Evolutionary conservation across 2,797 vertebrate genomes (phyloP), one percentile per base, ranked within the genome.

Genomic region (Oophaga sylvatica): DNA sequence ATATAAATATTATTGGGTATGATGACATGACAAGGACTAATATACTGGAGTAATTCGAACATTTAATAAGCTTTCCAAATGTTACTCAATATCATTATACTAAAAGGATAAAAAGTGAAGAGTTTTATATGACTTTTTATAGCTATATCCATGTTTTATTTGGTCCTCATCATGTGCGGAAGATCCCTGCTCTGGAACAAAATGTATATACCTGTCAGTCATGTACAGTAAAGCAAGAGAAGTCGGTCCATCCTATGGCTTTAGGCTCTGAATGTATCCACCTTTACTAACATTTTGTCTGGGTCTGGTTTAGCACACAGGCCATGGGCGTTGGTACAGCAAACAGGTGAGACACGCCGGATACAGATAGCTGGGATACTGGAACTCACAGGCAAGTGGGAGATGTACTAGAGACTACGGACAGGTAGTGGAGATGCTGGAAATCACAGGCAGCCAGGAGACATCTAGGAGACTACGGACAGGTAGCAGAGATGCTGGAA

Each of bases 1-100:
- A 68, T 82, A 41, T 17, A 45, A 65, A n/a, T 68, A 16, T 82
- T 56, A 68, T 29, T 68, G 65, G 81, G 81, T 45, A n/a, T 59
- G 48, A n/a, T 59, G 48, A 57, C 35, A 57, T 57, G 26, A 22
- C 48, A 53, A 48, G 17, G 5, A 57, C 17, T 78, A 78, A n/a
- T 59, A 10, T 57, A 16, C 29, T 59, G 48, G 29, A 71, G 68
- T 56, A 29, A 71, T 17, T 68, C 70, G 5, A n/a, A 17, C 29
- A 16, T 53, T 81, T 82, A 19, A 31, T 56, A 35, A 22, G 48
- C 53, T 70, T 71, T n/a, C 12, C 70, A 22, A 1, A 26, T 70
- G 13, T 67, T 26, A 70, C 20, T n/a, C n/a, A 60, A 0, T 76
- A 35, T 48, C 71, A 31, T 70, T 20, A 56, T 15, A 57, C 7